Evolutionary conservation across 2,888 invertebrate genomes (phyloP).

Genomic region (Cancer borealis): DNA sequence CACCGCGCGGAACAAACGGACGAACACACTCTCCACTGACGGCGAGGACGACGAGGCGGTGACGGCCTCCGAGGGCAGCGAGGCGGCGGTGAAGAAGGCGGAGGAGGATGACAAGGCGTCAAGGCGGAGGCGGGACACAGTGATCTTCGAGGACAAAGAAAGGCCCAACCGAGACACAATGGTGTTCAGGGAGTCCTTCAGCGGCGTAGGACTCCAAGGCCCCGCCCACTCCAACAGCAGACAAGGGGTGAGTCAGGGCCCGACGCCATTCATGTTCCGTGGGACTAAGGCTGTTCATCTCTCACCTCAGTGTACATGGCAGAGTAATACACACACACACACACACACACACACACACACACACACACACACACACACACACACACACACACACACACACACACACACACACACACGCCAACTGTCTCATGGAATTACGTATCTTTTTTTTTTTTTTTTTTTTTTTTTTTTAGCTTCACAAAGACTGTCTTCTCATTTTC

Average conservation of each 20-base stretch:
- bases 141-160: conserved; percentile 52
- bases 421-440: too few species aligned
- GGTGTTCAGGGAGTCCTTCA: conserved; percentile 45
- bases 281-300: background rate
- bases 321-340: background rate
- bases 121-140: conserved; percentile 50
- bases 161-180: conserved; percentile 59
- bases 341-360: background rate
- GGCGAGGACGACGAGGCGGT: conserved; percentile 6
- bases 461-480: background rate
- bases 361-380: conserved; percentile 30
- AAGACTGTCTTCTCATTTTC: background rate
- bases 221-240: conserved; percentile 45
- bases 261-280: background rate
- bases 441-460: background rate
- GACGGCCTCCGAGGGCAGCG: conserved; percentile 59
- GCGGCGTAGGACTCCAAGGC: background rate
- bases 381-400: conserved; percentile 26
- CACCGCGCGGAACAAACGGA: conserved; percentile 66
- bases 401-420: background rate
- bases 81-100: conserved; percentile 9
- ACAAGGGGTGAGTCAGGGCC: conserved; percentile 57
- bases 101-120: background rate
- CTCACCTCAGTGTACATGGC: background rate
- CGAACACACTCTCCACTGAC: conserved; percentile 68